These are phyloP conservation scores for Peromyscus leucopus DNA, from an alignment of 2,113 vertebrate species.

Conservation along the genomic window DNA sequence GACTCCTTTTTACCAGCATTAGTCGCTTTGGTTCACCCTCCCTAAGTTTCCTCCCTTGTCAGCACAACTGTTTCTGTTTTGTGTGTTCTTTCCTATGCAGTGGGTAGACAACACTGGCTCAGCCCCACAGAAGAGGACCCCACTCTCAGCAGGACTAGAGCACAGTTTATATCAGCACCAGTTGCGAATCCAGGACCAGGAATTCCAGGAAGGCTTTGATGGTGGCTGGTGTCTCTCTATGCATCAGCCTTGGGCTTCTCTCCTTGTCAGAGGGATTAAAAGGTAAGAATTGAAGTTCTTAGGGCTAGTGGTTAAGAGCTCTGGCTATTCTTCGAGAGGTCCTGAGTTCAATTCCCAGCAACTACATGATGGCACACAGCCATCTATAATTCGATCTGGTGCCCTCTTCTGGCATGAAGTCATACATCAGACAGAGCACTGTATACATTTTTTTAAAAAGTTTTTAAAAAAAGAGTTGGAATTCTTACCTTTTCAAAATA, in stretches of 20 bases:
- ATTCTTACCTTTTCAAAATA: constrained; percentile 45
- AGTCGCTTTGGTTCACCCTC: background rate
- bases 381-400: no score
- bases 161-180: constrained; percentile 84
- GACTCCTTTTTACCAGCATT: background rate
- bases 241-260: constrained; percentile 98
- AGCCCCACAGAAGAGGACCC: constrained; percentile 76
- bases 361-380: no score
- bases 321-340: no score
- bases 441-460: no score
- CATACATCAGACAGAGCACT: no score
- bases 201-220: constrained; percentile 97
- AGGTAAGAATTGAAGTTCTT: constrained; percentile 85
- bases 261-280: constrained; percentile 96
- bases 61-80: constrained; percentile 1
- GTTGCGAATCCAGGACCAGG: constrained; percentile 94
- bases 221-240: constrained; percentile 97
- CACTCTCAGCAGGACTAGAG: constrained; percentile 2
- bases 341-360: no score
- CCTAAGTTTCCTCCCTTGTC: background rate
- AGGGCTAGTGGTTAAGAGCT: no score
- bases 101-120: constrained; percentile 92
- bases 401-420: no score
- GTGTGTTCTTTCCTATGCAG: constrained; percentile 83
- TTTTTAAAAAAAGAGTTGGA: no score